These are phyloP conservation scores for Ctenodactylus gundi DNA, from an alignment of 2,113 vertebrate species.

Conservation along the genomic window DNA sequence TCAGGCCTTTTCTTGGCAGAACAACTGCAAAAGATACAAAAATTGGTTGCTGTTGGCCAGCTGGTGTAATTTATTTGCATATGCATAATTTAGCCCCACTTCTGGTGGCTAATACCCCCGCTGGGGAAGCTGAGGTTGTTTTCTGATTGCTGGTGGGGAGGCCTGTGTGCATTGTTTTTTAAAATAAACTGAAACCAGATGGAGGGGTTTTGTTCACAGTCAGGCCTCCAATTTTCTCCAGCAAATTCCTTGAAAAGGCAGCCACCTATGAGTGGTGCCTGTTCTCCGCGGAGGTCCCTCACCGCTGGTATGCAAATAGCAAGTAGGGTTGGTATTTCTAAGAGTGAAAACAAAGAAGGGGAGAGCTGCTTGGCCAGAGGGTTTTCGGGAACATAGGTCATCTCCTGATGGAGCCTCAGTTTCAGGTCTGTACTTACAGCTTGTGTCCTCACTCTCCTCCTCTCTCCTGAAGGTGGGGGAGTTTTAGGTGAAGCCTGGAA, in stretches of 20 bases:
- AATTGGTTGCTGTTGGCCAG: slow-evolving; percentile 66
- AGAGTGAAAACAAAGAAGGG: slow-evolving; percentile 16
- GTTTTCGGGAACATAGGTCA: neutral
- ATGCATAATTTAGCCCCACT: slow-evolving; percentile 68
- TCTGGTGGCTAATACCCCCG: slow-evolving; percentile 60
- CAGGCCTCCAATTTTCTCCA: slow-evolving; percentile 71
- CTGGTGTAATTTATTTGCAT: slow-evolving; percentile 74
- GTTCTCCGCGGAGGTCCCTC: slow-evolving; percentile 55
- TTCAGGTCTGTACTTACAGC: neutral
- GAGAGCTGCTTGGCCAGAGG: neutral
- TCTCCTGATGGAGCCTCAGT: neutral
- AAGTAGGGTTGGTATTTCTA: neutral
- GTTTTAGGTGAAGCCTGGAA: neutral
- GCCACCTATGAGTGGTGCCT: slow-evolving; percentile 59
- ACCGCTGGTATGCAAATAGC: slow-evolving; percentile 61
- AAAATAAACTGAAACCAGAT: slow-evolving; percentile 79
- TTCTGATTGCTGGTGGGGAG: slow-evolving; percentile 73
- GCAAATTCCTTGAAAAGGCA: slow-evolving; percentile 71
- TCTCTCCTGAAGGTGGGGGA: neutral
- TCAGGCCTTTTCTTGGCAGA: slow-evolving; percentile 70
- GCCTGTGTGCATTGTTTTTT: slow-evolving; percentile 53
- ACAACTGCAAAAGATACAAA: slow-evolving; percentile 70
- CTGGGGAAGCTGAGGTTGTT: slow-evolving; percentile 48
- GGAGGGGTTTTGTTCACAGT: slow-evolving; percentile 67
- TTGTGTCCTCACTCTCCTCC: neutral